A percentile compares a stretch with the other conserved stretches of the same genome.
Conservation (phyloP, 2,888 invertebrate genomes). For the Bembecia ichneumoniformis region DNA sequence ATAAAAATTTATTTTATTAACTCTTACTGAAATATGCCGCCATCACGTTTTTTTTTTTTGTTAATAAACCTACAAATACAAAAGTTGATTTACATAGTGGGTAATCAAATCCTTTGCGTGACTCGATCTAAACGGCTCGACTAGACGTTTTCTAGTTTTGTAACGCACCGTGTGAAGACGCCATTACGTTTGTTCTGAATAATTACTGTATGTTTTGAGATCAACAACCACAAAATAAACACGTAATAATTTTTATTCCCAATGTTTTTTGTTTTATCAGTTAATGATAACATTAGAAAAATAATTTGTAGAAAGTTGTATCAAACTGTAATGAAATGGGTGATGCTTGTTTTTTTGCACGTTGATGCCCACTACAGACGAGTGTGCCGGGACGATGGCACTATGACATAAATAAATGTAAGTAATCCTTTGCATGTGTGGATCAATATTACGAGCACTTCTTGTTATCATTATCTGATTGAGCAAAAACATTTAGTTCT, state of each 20-base stretch:
- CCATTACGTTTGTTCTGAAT: constrained; percentile 73
- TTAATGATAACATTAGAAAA: constrained; percentile 48
- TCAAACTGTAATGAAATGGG: constrained; percentile 18
- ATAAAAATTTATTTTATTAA: no score
- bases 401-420: constrained; percentile 51
- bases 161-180: not conserved
- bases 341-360: constrained; percentile 40
- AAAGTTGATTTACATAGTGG: no score
- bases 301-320: constrained; percentile 5
- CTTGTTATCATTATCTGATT: constrained; percentile 59
- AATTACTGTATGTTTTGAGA: no score
- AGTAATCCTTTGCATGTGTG: constrained; percentile 27
- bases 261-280: constrained; percentile 20
- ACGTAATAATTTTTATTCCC: not conserved
- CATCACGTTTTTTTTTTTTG: no score
- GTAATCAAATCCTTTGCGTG: no score
- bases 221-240: no score
- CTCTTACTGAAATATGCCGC: no score
- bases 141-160: no score
- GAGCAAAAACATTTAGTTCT: constrained; percentile 22
- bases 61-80: no score
- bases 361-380: constrained; percentile 40
- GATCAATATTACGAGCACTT: constrained; percentile 24
- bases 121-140: no score
- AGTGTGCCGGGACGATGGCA: constrained; percentile 44